Conservation (phyloP, 2,888 invertebrate species). For the Ethmia dodecea region DNA sequence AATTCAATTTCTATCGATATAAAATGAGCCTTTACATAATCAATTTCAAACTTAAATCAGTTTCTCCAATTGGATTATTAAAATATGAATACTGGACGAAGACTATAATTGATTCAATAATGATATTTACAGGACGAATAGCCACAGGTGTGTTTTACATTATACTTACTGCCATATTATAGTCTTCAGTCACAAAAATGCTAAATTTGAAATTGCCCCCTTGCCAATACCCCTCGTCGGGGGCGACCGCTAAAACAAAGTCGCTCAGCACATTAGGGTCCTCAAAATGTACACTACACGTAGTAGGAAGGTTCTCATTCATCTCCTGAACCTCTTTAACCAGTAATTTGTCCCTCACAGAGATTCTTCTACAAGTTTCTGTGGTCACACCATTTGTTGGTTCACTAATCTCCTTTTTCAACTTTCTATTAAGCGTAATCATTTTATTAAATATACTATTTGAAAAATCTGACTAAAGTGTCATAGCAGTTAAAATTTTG, state of each 20-base stretch:
- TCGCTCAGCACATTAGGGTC: conserved; percentile 90
- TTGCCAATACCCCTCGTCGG: conserved; percentile 93
- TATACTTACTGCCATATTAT: conserved; percentile 96
- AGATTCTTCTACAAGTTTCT: conserved; percentile 78
- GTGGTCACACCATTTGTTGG: conserved; percentile 52
- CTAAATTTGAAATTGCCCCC: conserved; percentile 92
- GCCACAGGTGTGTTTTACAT: no score
- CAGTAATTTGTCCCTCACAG: conserved; percentile 86
- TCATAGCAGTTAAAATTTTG: conserved; percentile 29
- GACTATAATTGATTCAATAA: no score
- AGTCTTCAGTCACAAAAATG: conserved; percentile 93
- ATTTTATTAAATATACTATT: conserved; percentile 51
- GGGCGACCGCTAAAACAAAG: conserved; percentile 86
- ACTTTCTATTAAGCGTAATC: conserved; percentile 85
- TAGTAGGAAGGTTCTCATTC: conserved; percentile 88
- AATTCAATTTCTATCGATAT: no score
- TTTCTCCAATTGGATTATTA: no score
- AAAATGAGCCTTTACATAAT: no score
- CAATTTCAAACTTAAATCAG: no score
- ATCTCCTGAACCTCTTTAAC: conserved; percentile 92
- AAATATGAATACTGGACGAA: no score
- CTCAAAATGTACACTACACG: conserved; percentile 88
- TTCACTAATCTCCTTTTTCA: conserved; percentile 80
- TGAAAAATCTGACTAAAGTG: conserved; percentile 21
- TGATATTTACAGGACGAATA: no score